These are phyloP conservation scores for Epistrophella euchroma DNA, from an alignment of 2,888 invertebrate species.

Conservation along the genomic window DNA sequence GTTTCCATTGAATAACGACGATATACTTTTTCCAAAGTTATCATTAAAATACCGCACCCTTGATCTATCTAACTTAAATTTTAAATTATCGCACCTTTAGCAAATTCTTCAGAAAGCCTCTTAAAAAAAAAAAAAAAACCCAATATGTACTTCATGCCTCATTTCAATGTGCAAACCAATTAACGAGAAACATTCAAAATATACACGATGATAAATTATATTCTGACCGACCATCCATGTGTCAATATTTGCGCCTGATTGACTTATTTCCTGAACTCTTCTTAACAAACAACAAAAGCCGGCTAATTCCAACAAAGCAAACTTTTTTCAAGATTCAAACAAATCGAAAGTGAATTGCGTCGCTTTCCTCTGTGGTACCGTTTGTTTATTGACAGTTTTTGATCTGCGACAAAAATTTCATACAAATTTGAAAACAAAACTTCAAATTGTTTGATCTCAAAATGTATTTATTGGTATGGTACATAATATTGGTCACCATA, in stretches of 20 bases:
- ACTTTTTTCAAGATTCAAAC: constrained; percentile 63
- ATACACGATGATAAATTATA: constrained; percentile 66
- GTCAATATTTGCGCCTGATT: constrained; percentile 70
- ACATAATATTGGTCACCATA: constrained; percentile 12
- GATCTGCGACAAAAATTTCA: constrained; percentile 49
- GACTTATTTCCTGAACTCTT: constrained; percentile 61
- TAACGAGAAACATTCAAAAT: constrained; percentile 66
- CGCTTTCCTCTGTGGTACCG: constrained; percentile 20
- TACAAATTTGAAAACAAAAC: constrained; percentile 61
- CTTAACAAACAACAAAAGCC: constrained; percentile 44
- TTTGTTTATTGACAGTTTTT: constrained; percentile 49
- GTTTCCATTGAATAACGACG: no score
- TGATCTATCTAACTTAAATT: neutral
- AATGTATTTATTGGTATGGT: neutral
- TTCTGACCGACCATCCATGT: constrained; percentile 62
- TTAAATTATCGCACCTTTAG: neutral
- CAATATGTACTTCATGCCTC: constrained; percentile 51
- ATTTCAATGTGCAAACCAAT: constrained; percentile 71
- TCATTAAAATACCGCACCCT: neutral
- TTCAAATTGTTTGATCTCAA: constrained; percentile 57
- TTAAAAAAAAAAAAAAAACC: constrained; percentile 45
- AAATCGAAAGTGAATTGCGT: constrained; percentile 67
- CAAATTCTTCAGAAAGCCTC: neutral
- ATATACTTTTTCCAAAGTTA: neutral
- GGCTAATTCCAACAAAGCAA: constrained; percentile 51